Base-by-base conservation (phyloP, 2,888 invertebrate genomes). In the Alviniconcha strummeri region DNA sequence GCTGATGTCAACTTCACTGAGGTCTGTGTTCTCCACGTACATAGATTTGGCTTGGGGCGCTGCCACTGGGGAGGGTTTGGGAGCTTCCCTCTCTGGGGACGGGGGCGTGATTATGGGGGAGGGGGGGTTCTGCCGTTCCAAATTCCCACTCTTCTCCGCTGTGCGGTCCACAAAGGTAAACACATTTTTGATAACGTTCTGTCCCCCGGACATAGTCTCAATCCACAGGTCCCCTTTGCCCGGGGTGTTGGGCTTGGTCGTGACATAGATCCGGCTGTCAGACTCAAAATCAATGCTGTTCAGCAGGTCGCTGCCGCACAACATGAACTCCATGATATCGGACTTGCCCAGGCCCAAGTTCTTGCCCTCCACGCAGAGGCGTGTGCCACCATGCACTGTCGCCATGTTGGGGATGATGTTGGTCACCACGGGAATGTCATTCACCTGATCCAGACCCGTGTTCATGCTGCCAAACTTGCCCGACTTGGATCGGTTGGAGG, bases 131-230 rank as follows among this genome's bases (percentile, higher is more conserved):
- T 75, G 81, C 11, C 76, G 19, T 6, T 82, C 81, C n/a, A 76
- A 11, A 11, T 52, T 64, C 17, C 81, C 81, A 13, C n/a, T 76
- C 54, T 82, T 82, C 76, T 82, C 72, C 4, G 86, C 81, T 9
- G 86, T 83, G 8, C 84, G 83, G 80, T 90, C 90, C 55, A 88
- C 88, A 84, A 90, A 91, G 11, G 88, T 89, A 84, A 90, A 91
- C 15, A 89, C 88, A 84, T 89, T 89, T 80, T 90, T 89, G 13
- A 91, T 81, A 64, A 89, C 88, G 76, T 89, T 91, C 52, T 90
- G 90, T 15, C 93, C 93, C 9, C 93, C 92, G 9, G 91, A 91
- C 84, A 90, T 88, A 7, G 93, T 93, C 83, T 92, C 92, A 69
- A 93, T 88, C 74, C 90, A 88, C 67, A 93, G 87, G 81, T 91